These are phyloP conservation scores for Sebastes oblongus DNA, from an alignment of 2,797 vertebrate species.

Conservation along the genomic window DNA sequence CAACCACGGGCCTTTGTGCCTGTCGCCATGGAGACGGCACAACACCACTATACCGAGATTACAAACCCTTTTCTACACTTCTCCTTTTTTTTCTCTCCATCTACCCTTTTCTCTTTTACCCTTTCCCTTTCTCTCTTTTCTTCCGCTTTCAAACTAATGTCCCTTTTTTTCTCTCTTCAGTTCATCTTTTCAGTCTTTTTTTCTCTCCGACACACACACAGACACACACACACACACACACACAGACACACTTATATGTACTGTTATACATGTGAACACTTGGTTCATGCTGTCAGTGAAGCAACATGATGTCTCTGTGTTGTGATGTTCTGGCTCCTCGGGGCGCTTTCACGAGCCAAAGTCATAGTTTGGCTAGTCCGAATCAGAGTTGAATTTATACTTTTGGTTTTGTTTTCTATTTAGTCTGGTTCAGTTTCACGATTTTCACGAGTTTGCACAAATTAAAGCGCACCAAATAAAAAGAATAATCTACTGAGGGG, in stretches of 20 bases:
- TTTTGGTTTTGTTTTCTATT: too few relatives aligned
- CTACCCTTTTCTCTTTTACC: constrained; percentile 47
- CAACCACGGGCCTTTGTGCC: constrained; percentile 88
- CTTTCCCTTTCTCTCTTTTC: constrained; percentile 48
- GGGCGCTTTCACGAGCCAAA: not conserved
- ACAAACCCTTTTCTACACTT: constrained; percentile 78
- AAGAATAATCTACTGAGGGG: too few relatives aligned
- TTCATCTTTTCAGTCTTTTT: constrained; percentile 33
- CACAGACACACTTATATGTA: not conserved
- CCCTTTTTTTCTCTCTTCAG: constrained; percentile 21
- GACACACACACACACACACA: not conserved
- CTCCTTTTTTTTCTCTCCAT: constrained; percentile 63
- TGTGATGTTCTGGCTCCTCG: not conserved
- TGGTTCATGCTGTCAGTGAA: not conserved
- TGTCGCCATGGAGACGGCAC: constrained; percentile 86
- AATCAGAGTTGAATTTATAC: too few relatives aligned
- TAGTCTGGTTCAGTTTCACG: too few relatives aligned
- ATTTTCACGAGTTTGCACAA: too few relatives aligned
- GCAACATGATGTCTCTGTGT: constrained; percentile 1
- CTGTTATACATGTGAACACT: not conserved
- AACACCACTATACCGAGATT: constrained; percentile 86
- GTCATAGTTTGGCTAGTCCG: too few relatives aligned
- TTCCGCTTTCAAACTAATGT: constrained; percentile 44
- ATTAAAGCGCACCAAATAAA: too few relatives aligned
- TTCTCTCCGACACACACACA: not conserved